phyloP scores from a whole-genome alignment of 2,888 invertebrate genomes.

The Metacarcinus magister region DNA sequence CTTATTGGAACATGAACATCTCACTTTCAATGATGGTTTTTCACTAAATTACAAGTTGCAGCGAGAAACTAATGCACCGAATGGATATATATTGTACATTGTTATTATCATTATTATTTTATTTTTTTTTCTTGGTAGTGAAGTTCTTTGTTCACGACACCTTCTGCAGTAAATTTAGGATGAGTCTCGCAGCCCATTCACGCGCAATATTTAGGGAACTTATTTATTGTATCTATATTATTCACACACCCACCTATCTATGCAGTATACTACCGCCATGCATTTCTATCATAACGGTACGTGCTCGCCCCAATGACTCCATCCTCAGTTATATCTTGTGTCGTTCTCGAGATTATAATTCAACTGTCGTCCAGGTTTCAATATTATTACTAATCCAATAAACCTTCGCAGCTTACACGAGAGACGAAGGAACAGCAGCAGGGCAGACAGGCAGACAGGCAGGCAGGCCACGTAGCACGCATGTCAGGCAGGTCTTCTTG shows the following conservation, averaged over 20 bases:
- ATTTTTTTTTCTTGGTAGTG: not conserved
- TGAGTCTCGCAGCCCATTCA: not conserved
- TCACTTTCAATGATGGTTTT: not conserved
- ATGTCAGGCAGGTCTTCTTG: not conserved
- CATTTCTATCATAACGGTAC: conserved; percentile 7
- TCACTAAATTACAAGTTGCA: conserved; percentile 27
- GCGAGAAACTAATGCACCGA: not conserved
- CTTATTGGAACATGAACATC: not conserved
- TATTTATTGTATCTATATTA: not conserved
- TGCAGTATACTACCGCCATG: not conserved
- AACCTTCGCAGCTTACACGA: not conserved
- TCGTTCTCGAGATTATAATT: not conserved
- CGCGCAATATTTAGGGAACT: conserved; percentile 2
- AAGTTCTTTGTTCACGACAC: not conserved
- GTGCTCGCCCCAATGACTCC: not conserved
- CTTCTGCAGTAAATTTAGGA: not conserved
- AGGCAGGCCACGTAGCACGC: conserved; percentile 43
- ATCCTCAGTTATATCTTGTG: not conserved
- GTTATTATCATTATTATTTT: not conserved
- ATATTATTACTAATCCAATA: conserved; percentile 49
- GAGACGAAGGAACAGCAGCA: not conserved
- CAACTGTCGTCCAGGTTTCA: not conserved
- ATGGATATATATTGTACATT: not conserved
- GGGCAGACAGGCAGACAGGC: too few species aligned
- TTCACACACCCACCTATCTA: not conserved